A percentile compares a stretch with the other conserved stretches of the same genome.
phyloP scores from a whole-genome alignment of 2,888 invertebrate species.

The Tholera decimalis region DNA sequence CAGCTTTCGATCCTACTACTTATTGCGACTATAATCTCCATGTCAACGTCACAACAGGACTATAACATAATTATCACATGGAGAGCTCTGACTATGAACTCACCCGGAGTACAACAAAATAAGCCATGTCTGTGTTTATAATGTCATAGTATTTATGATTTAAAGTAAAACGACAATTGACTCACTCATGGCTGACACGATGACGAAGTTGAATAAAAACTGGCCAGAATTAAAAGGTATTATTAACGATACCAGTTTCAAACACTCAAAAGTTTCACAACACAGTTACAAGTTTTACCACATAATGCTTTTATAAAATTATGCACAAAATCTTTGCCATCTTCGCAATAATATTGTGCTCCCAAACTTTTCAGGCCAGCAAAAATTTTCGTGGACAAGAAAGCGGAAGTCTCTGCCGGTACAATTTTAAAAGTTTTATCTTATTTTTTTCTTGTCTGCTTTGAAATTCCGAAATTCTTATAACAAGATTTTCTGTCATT shows the following conservation, averaged over 20 bases:
- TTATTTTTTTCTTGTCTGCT: constrained; percentile 30
- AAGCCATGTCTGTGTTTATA: too few relatives aligned
- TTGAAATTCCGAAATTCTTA: constrained; percentile 52
- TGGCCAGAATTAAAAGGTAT: background rate
- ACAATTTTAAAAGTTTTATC: constrained; percentile 49
- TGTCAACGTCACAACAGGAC: too few relatives aligned
- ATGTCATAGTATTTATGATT: too few relatives aligned
- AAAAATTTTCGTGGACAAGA: constrained; percentile 39
- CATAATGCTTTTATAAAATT: constrained; percentile 10
- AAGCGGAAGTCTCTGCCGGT: constrained; percentile 34
- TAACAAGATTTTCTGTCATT: constrained; percentile 45
- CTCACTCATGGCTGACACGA: background rate
- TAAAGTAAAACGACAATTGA: background rate
- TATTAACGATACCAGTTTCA: background rate
- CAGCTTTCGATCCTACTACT: too few relatives aligned
- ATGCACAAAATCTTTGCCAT: constrained; percentile 30
- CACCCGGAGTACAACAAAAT: too few relatives aligned
- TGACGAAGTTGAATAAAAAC: background rate
- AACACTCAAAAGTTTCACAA: background rate
- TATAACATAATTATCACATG: too few relatives aligned
- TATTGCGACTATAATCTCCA: too few relatives aligned
- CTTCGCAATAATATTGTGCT: constrained; percentile 40
- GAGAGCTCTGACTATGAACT: too few relatives aligned
- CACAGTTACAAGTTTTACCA: background rate
- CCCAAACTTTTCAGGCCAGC: constrained; percentile 29